Evolutionary conservation across 2,888 invertebrate species (phyloP).

Genomic region (Folsomia candida): DNA sequence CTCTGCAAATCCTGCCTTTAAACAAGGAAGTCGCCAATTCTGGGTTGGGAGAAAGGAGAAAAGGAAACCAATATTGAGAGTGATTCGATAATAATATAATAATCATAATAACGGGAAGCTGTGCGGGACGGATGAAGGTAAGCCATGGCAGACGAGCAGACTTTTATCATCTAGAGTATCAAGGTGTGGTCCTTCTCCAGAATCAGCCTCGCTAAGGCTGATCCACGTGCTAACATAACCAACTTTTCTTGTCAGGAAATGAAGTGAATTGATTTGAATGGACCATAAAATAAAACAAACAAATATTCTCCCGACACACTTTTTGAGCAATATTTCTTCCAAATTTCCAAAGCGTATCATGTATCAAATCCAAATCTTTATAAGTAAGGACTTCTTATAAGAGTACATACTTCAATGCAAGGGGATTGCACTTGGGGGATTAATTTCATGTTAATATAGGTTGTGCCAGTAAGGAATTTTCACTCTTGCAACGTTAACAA

Average conservation of each 20-base stretch:
- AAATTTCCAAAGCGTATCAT: not conserved
- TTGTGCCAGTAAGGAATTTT: no score
- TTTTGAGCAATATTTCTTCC: not conserved
- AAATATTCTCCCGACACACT: not conserved
- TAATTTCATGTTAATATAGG: no score
- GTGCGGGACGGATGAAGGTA: not conserved
- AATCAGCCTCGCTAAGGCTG: not conserved
- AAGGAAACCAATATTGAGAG: not conserved
- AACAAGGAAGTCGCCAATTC: no score
- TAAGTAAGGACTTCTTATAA: not conserved
- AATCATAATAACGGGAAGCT: not conserved
- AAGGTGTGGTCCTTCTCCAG: not conserved
- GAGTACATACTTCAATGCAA: no score
- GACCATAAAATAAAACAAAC: conserved; percentile 5
- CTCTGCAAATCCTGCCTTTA: no score
- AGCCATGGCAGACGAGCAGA: not conserved
- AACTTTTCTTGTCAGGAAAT: conserved; percentile 2
- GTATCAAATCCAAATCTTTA: not conserved
- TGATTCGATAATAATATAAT: not conserved
- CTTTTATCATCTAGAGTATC: not conserved
- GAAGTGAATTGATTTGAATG: not conserved
- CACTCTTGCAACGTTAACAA: no score
- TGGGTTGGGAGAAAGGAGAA: not conserved
- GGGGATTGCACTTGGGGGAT: no score
- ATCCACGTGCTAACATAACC: not conserved